A percentile compares a stretch with the other conserved stretches of the same genome.
Conservation (phyloP, 2,113 vertebrate genomes). For the Herpailurus yagouaroundi region DNA sequence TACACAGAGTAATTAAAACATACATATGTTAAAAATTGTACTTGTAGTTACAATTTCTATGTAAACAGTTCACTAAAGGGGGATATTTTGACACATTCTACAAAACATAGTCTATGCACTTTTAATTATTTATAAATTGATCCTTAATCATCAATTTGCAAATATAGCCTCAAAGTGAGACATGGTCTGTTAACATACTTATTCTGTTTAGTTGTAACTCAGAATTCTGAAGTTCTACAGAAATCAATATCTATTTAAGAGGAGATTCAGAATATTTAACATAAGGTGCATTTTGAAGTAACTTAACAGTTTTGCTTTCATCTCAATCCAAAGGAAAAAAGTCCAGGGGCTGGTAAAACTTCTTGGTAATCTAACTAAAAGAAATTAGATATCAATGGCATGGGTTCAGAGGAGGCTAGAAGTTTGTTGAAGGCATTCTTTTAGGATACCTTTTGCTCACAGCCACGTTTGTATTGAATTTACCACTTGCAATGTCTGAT, state of each 20-base stretch:
- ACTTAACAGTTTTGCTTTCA: background rate
- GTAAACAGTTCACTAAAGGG: background rate
- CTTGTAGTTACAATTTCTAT: background rate
- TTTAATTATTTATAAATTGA: background rate
- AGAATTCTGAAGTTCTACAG: background rate
- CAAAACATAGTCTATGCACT: background rate
- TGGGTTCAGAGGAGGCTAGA: background rate
- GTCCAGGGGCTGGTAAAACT: constrained; percentile 33
- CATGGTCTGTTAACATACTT: background rate
- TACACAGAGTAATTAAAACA: background rate
- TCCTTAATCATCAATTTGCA: background rate
- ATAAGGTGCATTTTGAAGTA: background rate
- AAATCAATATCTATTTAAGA: background rate
- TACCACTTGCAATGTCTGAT: constrained; percentile 25
- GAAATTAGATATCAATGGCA: constrained; percentile 48
- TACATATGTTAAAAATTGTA: background rate
- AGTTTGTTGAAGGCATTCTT: constrained; percentile 62
- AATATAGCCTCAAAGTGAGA: background rate
- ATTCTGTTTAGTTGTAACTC: background rate
- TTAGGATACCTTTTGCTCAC: constrained; percentile 41
- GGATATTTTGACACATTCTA: background rate
- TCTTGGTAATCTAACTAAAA: constrained; percentile 68
- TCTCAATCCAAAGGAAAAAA: background rate
- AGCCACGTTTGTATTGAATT: constrained; percentile 60
- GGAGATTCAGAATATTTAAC: background rate